Conservation (phyloP, 2,888 invertebrate genomes). For the Sesia apiformis region DNA sequence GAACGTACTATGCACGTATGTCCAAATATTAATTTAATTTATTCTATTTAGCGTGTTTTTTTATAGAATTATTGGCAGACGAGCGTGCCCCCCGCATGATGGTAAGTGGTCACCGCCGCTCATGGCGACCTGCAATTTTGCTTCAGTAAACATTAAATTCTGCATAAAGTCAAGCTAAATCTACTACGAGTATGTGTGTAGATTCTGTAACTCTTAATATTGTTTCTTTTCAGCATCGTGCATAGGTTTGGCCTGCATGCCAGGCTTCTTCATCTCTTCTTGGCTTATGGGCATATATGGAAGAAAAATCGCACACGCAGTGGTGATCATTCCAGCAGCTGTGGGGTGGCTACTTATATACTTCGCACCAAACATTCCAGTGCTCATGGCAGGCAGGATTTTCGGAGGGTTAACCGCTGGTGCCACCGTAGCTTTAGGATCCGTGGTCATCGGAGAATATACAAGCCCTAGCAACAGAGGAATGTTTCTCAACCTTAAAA, state of each 20-base stretch:
- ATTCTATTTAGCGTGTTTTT: too few relatives aligned
- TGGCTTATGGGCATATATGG: conserved; percentile 35
- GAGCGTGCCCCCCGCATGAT: too few relatives aligned
- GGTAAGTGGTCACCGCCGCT: too few relatives aligned
- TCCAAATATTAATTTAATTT: too few relatives aligned
- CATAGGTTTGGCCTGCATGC: conserved; percentile 24
- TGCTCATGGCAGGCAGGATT: conserved; percentile 28
- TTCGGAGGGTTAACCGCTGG: conserved; percentile 31
- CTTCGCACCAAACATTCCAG: conserved; percentile 20
- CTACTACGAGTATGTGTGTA: too few relatives aligned
- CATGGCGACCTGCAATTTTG: too few relatives aligned
- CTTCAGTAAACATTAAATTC: too few relatives aligned
- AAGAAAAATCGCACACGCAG: conserved; percentile 22
- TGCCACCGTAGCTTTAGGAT: conserved; percentile 28
- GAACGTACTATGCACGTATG: too few relatives aligned
- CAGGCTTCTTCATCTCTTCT: conserved; percentile 29
- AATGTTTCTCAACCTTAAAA: conserved; percentile 42
- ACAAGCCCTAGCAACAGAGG: conserved; percentile 39
- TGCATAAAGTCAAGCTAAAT: too few relatives aligned
- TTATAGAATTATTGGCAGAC: too few relatives aligned
- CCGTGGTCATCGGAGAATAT: conserved; percentile 45
- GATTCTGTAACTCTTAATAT: neutral
- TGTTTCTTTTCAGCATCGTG: conserved; percentile 25
- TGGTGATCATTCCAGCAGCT: conserved; percentile 30
- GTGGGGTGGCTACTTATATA: conserved; percentile 34